Evolutionary conservation across 2,113 vertebrate genomes (phyloP).

Genomic region (Cathartes aura): DNA sequence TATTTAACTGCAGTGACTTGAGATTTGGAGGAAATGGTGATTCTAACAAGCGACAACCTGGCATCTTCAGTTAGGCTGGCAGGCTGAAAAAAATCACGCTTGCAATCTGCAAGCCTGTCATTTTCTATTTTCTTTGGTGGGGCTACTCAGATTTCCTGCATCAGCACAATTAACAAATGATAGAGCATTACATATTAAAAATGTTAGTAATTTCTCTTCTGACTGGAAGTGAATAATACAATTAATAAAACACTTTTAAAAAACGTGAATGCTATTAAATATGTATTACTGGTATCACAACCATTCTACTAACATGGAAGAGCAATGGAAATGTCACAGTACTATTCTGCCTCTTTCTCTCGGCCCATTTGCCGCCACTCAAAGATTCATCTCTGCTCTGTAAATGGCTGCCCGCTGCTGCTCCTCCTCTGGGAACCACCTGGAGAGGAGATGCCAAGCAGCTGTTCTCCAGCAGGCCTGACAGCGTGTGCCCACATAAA

Average conservation of each 20-base stretch:
- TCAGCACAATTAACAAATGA: neutral
- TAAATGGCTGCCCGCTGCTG: neutral
- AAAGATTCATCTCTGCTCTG: neutral
- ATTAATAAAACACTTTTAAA: neutral
- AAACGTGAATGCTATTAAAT: neutral
- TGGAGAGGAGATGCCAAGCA: neutral
- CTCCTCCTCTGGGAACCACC: neutral
- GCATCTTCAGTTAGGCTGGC: neutral
- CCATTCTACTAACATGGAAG: neutral
- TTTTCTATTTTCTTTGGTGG: neutral
- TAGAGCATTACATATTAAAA: neutral
- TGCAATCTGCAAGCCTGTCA: neutral
- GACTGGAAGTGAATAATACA: neutral
- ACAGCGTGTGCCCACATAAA: neutral
- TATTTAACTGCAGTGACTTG: neutral
- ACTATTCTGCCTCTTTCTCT: neutral
- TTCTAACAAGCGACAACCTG: neutral
- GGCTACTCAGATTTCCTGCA: neutral
- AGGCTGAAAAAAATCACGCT: neutral
- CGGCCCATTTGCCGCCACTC: rapidly evolving
- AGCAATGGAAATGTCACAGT: neutral
- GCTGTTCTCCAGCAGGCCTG: neutral
- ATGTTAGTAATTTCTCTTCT: neutral
- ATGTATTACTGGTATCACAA: rapidly evolving
- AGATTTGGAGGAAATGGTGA: neutral